Evolutionary conservation across 2,888 invertebrate genomes (phyloP), one percentile per base, ranked within the genome.

Genomic region (Drosophila seclusa): DNA sequence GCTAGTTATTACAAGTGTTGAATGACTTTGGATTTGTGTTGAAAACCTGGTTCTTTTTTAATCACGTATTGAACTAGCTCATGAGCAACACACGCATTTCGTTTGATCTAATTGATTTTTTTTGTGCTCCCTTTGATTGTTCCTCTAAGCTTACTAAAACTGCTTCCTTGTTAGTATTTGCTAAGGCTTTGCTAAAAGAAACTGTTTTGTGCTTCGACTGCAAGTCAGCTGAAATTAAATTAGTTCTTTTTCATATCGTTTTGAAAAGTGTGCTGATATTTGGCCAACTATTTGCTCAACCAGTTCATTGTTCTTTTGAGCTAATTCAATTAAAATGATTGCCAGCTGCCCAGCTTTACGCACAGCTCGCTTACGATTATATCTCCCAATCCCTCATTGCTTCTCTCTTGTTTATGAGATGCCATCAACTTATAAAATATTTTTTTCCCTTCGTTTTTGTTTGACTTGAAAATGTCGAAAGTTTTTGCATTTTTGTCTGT

Each of bases 261-360:
- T n/a, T 18, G 18, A 27, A 16, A 53, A 10, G 13, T 40, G 40
- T 36, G 3, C 24, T 36, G 53, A 36, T 40, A 31, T 29, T 40
- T 57, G 31, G 16, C 42, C 11, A 42, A 57, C 31, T 42, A 42
- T 42, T 57, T 21, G 10, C 16, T 21, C 40, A 57, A 57, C 57
- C 57, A 65, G 61, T 45, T 55, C 52, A 27, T n/a, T 52, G 55
- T 40, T 49, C 27, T 10, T 64, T 53, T 11, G 21, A 69, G 31
- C 49, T 65, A 45, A 75, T 75, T 59, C 58, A 45, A 59, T 75
- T 75, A 54, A 58, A 62, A 45, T 36, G 24, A 40, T 62, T 57
- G 48, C 31, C 55, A 57, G 29, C 32, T 38, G 53, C 31, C 31
- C 31, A 53, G 36, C 45, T 45, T 18, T 29, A 21, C 27, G 34